phyloP scores from a whole-genome alignment of 1,140 invertebrate genomes.

The Neoseiulus cucumeris region DNA sequence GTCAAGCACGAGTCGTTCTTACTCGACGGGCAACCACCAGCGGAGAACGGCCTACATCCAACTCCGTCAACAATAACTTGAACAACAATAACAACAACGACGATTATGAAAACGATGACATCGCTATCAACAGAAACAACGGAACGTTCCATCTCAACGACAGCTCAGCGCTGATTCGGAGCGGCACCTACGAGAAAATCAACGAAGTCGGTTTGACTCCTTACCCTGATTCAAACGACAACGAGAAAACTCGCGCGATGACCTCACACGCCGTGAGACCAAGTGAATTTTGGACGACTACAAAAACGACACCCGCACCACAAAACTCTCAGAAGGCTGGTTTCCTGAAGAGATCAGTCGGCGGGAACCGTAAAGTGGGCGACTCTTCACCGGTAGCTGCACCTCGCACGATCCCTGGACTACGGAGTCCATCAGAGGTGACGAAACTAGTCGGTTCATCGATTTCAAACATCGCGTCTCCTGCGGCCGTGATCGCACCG shows the following conservation, averaged over 20 bases:
- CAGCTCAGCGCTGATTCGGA: not conserved
- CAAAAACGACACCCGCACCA: not conserved
- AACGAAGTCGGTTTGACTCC: not conserved
- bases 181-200: conserved; percentile 7
- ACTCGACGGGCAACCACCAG: not conserved
- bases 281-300: not conserved
- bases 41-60: not conserved
- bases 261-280: not conserved
- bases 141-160: not conserved
- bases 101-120: too few species aligned
- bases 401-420: not conserved
- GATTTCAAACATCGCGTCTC: not conserved
- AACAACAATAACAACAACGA: not conserved
- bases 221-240: not conserved
- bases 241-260: not conserved
- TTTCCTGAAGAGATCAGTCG: not conserved
- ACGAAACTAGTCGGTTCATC: not conserved
- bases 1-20: not conserved
- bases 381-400: not conserved
- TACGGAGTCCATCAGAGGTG: not conserved
- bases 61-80: not conserved
- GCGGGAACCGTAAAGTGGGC: not conserved
- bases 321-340: not conserved
- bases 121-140: too few species aligned
- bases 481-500: not conserved